Conservation (phyloP, 2,888 invertebrate species). For the Amblyjoppa proteus region DNA sequence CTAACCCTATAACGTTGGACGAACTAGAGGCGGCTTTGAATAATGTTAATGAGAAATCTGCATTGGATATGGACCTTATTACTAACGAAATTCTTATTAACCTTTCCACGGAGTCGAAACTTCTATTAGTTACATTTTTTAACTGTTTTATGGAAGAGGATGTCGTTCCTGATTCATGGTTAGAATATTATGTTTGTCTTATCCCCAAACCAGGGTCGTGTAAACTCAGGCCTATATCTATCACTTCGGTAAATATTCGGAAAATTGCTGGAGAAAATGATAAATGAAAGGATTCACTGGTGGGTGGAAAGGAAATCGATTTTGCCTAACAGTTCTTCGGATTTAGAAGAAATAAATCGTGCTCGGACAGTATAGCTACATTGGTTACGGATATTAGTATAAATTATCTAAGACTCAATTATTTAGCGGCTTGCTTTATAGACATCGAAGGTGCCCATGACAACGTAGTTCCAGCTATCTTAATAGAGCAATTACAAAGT, state of each 20-base stretch:
- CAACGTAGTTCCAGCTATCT: background rate
- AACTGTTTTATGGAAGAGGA: background rate
- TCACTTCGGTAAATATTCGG: background rate
- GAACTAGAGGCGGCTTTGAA: background rate
- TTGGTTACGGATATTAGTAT: slow-evolving; percentile 13
- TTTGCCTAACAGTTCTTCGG: background rate
- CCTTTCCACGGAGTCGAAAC: background rate
- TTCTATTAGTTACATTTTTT: background rate
- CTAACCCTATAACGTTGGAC: background rate
- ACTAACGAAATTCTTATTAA: background rate
- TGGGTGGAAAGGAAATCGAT: slow-evolving; percentile 8
- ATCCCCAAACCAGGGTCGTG: slow-evolving; percentile 13
- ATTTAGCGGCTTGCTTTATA: slow-evolving; percentile 14
- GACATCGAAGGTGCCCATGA: slow-evolving; percentile 36
- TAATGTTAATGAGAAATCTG: background rate
- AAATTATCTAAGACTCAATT: background rate
- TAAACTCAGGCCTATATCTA: slow-evolving; percentile 13
- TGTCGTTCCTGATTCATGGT: background rate
- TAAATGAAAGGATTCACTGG: slow-evolving; percentile 6
- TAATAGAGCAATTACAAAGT: background rate
- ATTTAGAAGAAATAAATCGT: slow-evolving; percentile 16
- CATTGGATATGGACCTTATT: background rate
- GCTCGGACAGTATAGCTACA: slow-evolving; percentile 6
- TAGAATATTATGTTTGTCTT: background rate
- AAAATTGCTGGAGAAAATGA: background rate